Base-by-base conservation (phyloP, 2,797 vertebrate species). In the Poecilia gillii region DNA sequence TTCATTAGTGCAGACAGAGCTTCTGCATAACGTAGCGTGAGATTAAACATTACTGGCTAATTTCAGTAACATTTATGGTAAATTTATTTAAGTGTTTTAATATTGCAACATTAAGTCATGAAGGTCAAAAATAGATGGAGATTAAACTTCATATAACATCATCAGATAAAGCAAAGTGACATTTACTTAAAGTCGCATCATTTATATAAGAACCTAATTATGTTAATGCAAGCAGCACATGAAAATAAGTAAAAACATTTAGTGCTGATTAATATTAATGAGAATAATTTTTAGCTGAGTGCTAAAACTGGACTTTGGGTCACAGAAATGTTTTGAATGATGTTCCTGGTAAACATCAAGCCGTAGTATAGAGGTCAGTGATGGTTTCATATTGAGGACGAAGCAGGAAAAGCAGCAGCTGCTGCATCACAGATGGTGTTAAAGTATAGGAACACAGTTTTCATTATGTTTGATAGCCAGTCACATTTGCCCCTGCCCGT, bases 391-490 rank as follows among this genome's bases (percentile, higher is more conserved):
- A 14, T 3, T 45, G 3, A 70, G 66, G 66, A 45, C 66, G n/a
- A 70, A n/a, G 36, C 23, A 41, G 36, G 41, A 68, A 66, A 12
- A 68, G 20, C 66, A 70, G n/a, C 66, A 70, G 66, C 66, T 25
- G 66, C 6, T 23, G 39, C 14, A 28, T 45, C 39, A 45, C 66
- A 70, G 66, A 70, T 70, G 66, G 39, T 70, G 31, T 70, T 70
- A 45, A 45, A 45, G 66, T 70, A 70, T 70, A 70, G 39, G 2
- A 45, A 43, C 66, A 70, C 66, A n/a, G 39, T 70, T 70, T 70
- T 70, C 23, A 70, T 43, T 31, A n/a, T n/a, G 62, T 46, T 6
- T 23, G 70, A 16, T 33, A 31, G 11, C 51, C 66, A 55, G 16
- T 68, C 43, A 73, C 16, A 73, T 73, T 49, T 74, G 23, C 66